Conservation (phyloP, 2,888 invertebrate species). For the Luffia ferchaultella region DNA sequence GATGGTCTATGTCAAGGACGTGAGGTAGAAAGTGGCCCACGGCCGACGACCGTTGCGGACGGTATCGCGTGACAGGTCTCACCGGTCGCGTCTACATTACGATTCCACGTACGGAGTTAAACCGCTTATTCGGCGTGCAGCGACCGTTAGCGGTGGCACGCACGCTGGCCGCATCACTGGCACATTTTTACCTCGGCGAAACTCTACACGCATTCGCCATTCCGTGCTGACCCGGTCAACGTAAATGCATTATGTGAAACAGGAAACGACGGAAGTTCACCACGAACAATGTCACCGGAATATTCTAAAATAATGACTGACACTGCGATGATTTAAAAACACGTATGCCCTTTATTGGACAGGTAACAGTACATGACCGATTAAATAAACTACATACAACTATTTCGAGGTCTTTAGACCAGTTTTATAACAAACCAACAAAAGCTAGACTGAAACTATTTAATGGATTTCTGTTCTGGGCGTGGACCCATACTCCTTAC, state of each 20-base stretch:
- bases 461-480: background rate
- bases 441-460: background rate
- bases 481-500: slow-evolving; percentile 25
- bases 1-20: slow-evolving; percentile 35
- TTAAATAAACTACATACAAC: no score
- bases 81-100: slow-evolving; percentile 36
- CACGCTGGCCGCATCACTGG: slow-evolving; percentile 57
- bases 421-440: no score
- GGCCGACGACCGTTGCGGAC: slow-evolving; percentile 35
- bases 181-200: slow-evolving; percentile 59
- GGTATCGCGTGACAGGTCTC: slow-evolving; percentile 51
- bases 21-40: slow-evolving; percentile 47
- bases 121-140: slow-evolving; percentile 59
- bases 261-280: background rate
- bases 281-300: no score
- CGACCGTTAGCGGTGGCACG: slow-evolving; percentile 60
- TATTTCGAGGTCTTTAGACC: no score
- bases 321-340: no score
- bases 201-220: slow-evolving; percentile 56
- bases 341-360: no score
- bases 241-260: slow-evolving; percentile 37
- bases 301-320: no score
- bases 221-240: slow-evolving; percentile 63
- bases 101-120: slow-evolving; percentile 58
- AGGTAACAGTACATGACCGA: no score